Percentiles rank a stretch among this genome's conserved stretches.
These are phyloP conservation scores for Clytia hemisphaerica DNA, from an alignment of 30 jellyfish, hydroid and myxozoan genomes.

Conservation along the genomic window DNA sequence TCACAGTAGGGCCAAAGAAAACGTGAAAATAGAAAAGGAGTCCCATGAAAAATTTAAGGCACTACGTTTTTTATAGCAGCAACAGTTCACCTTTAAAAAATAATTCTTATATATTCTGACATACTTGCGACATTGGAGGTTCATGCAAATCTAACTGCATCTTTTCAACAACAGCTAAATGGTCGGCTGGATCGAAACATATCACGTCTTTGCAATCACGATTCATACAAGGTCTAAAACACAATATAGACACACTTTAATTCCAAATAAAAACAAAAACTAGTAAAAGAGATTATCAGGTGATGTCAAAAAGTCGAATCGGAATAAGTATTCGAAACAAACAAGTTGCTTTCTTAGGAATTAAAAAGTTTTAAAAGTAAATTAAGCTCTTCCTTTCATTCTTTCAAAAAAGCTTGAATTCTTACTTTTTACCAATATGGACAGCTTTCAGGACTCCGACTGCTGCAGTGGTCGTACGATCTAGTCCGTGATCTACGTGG, in stretches of 20 bases:
- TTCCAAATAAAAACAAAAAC: background rate
- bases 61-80: no score
- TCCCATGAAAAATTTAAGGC: no score
- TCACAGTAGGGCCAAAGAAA: no score
- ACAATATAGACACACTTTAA: background rate
- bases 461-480: conserved; percentile 93
- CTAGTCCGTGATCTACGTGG: conserved; percentile 97
- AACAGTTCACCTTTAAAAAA: no score
- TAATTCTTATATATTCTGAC: no score
- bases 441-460: conserved; percentile 94
- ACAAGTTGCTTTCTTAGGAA: no score
- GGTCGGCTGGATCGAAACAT: conserved; percentile 84
- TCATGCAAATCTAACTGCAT: conserved; percentile 82
- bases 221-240: conserved; percentile 18
- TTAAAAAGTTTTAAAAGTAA: no score
- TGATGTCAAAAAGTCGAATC: background rate
- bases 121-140: conserved; percentile 96
- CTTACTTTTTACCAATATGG: conserved; percentile 63
- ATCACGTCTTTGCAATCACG: conserved; percentile 80
- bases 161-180: conserved; percentile 73
- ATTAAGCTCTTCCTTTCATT: no score
- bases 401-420: background rate
- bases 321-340: background rate
- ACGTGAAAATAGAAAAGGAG: no score
- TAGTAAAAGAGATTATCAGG: background rate